Conservation (phyloP, 2,888 invertebrate genomes). For the Entomobrya proxima region DNA sequence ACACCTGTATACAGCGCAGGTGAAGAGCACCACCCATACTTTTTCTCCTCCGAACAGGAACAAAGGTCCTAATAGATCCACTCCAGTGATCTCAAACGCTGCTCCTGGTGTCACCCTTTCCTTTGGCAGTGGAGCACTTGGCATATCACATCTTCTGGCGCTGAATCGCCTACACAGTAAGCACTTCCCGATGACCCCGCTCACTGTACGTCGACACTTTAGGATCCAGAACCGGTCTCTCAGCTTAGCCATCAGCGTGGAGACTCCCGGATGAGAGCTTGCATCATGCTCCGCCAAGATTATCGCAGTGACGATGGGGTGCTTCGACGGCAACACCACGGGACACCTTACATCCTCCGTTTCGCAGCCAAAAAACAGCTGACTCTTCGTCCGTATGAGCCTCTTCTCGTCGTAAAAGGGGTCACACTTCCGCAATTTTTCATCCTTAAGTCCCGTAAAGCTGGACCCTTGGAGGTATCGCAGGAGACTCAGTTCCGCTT, state of each 20-base stretch:
- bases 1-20: conserved; percentile 77
- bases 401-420: neutral
- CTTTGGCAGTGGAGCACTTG: neutral
- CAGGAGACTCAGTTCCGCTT: neutral
- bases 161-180: conserved; percentile 74
- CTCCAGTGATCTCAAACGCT: conserved; percentile 75
- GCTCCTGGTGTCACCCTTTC: neutral
- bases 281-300: neutral
- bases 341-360: neutral
- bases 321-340: neutral
- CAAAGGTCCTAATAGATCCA: conserved; percentile 77
- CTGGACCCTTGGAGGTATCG: neutral
- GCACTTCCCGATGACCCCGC: conserved; percentile 31
- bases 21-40: conserved; percentile 77
- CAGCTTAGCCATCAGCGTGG: neutral
- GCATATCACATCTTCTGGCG: neutral
- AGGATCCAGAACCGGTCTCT: conserved; percentile 1
- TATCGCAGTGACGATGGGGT: neutral
- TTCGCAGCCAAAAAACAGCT: neutral
- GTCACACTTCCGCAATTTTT: neutral
- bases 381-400: neutral
- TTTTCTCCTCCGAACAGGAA: conserved; percentile 74
- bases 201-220: neutral
- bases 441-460: neutral
- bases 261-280: neutral